Evolutionary conservation across 2,888 invertebrate genomes (phyloP), one percentile per base, ranked within the genome.

Genomic region (Drosophila histrio): DNA sequence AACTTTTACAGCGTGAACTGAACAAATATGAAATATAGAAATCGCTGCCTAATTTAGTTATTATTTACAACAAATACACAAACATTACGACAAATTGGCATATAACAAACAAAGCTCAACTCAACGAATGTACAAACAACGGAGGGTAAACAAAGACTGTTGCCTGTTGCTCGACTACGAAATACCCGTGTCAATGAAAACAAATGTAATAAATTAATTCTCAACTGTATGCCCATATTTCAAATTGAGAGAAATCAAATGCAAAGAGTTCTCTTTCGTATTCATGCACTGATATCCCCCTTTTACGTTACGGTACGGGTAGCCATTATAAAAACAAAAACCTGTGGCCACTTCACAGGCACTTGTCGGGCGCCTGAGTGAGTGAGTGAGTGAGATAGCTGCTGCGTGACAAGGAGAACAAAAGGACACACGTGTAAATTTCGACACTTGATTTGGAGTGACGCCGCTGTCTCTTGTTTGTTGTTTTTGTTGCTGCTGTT

Each of bases 381-480:
- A 7, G 15, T 11, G 24, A 21, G 36, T 1, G 71, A 61, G 53
- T 6, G 57, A 50, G 50, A 54, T 4, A 26, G 61, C 53, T 19
- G 8, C 15, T 26, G 64, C 26, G 57, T 58, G 74, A 74, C 61
- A 59, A 36, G 54, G 69, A 68, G 57, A 68, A 57, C 59, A 65
- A 74, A 78, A 78, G 76, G 69, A 81, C 79, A 82, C 83, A 79
- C 77, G 77, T 85, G 85, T 82, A 68, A 77, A 77, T 72, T 62
- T 69, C 65, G 65, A 68, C 68, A 77, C 84, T 84, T 79, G 81
- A 81, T 66, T 58, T 47, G 50, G 32, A 67, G 56, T 65, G 65
- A 49, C 50, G 53, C 39, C 38, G 47, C 17, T 57, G 60, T 56
- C 54, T 46, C 32, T 38, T 54, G 50, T 21, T 53, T 38, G 28